These are phyloP conservation scores for Coreius guichenoti DNA, from an alignment of 2,797 vertebrate species.

Conservation along the genomic window DNA sequence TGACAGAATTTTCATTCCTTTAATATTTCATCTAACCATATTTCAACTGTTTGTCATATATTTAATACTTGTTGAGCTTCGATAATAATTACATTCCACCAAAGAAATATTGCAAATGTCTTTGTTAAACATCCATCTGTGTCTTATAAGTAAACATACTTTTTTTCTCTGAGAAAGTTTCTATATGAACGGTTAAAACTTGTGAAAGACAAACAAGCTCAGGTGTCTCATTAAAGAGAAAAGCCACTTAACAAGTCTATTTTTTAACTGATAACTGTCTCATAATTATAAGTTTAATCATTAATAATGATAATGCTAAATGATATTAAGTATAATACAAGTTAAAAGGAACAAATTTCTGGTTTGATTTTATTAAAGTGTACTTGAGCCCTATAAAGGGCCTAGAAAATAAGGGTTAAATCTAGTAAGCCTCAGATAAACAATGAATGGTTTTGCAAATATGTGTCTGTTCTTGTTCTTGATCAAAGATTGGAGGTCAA, in stretches of 20 bases:
- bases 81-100: conserved; percentile 7
- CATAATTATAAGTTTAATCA: not conserved
- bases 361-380: not conserved
- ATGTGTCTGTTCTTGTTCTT: not conserved
- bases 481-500: conserved; percentile 27
- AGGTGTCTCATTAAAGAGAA: conserved; percentile 23
- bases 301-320: not conserved
- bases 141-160: not conserved
- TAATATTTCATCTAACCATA: not conserved
- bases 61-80: not conserved
- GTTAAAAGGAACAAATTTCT: not conserved
- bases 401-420: not conserved
- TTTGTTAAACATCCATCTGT: conserved; percentile 4
- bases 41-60: not conserved
- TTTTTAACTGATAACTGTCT: not conserved
- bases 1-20: no score
- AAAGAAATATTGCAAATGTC: not conserved
- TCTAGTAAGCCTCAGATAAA: conserved; percentile 11
- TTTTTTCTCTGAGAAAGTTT: not conserved
- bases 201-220: not conserved
- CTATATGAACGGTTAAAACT: not conserved
- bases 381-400: not conserved
- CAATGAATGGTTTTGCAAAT: not conserved
- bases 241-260: conserved; percentile 1
- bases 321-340: not conserved